phyloP scores from a whole-genome alignment of 2,888 invertebrate genomes.

The Dolomedes plantarius region DNA sequence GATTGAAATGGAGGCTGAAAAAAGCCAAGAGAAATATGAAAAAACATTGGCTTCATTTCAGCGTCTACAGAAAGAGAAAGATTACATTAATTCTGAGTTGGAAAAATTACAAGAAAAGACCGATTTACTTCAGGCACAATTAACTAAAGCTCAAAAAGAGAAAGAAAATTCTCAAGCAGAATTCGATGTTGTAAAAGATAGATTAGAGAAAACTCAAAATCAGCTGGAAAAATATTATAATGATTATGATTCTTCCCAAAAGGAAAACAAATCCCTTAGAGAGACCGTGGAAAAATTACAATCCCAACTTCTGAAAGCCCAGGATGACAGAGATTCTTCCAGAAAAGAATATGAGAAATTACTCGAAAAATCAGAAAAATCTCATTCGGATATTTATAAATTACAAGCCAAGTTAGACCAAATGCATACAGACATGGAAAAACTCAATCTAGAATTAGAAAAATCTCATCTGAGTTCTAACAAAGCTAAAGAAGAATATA shows the following conservation, averaged over 20 bases:
- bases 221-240: slow-evolving; percentile 80
- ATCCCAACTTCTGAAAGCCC: slow-evolving; percentile 84
- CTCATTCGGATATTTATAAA: slow-evolving; percentile 92
- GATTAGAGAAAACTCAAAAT: slow-evolving; percentile 86
- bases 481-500: slow-evolving; percentile 89
- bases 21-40: slow-evolving; percentile 91
- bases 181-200: slow-evolving; percentile 88
- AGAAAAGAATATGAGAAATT: slow-evolving; percentile 94
- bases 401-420: slow-evolving; percentile 92
- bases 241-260: slow-evolving; percentile 89
- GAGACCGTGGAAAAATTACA: slow-evolving; percentile 93
- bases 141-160: slow-evolving; percentile 88
- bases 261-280: slow-evolving; percentile 86
- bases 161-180: slow-evolving; percentile 90
- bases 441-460: slow-evolving; percentile 89
- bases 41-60: slow-evolving; percentile 86
- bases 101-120: slow-evolving; percentile 88
- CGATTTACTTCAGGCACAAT: slow-evolving; percentile 87
- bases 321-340: slow-evolving; percentile 90
- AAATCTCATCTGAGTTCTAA: slow-evolving; percentile 87
- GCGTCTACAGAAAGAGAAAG: slow-evolving; percentile 91
- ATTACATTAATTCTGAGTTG: slow-evolving; percentile 86
- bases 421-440: slow-evolving; percentile 90
- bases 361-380: slow-evolving; percentile 85
- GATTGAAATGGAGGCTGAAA: slow-evolving; percentile 88